Base-by-base conservation (phyloP, 2,113 vertebrate species). In the Lophochroa leadbeateri region DNA sequence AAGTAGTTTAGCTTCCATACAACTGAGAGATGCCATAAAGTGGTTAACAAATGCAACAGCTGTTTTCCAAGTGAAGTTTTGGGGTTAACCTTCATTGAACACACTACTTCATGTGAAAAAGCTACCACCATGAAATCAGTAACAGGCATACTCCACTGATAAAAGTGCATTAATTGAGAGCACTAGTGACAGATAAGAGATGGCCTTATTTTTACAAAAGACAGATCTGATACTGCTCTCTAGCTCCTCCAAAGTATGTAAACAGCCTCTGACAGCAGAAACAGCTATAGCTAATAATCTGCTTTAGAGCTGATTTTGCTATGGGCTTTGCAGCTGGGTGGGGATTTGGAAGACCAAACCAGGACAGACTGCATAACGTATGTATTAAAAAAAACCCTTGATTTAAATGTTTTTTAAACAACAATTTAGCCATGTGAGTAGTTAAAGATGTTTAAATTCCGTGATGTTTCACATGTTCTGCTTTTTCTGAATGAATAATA, bases 21-120 rank as follows among this genome's bases (percentile, higher is more conserved):
- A 96, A 95, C 33, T n/a, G 64, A 92, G 94, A 35, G 71, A 97
- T 92, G 95, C 97, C 97, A 95, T 90, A 95, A 96, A 92, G 96
- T n/a, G 95, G 96, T 84, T 83, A 96, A 77, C 37, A 67, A 69
- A 91, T 1, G 61, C 69, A 91, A 21, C 80, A 47, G 41, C 44
- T 79, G 31, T 77, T 92, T 93, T 53, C 55, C 41, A 68, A 47
- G 31, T 27, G 13, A 24, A 50, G 39, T 9, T 80, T 82, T 67
- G 1, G 79, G 43, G 47, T 94, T 89, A 58, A 70, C 82, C 53
- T 57, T 64, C 71, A 52, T 4, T n/a, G 83, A 81, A 39, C 27
- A 60, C 0, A 0, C 19, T 28, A 33, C 16, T n/a, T 47, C 53
- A 50, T 28, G 1, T 18, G 14, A 55, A 63, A 87, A 76, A 78